Evolutionary conservation across 2,797 vertebrate genomes (phyloP), one percentile per base, ranked within the genome.

Genomic region (Macrochelys suwanniensis): DNA sequence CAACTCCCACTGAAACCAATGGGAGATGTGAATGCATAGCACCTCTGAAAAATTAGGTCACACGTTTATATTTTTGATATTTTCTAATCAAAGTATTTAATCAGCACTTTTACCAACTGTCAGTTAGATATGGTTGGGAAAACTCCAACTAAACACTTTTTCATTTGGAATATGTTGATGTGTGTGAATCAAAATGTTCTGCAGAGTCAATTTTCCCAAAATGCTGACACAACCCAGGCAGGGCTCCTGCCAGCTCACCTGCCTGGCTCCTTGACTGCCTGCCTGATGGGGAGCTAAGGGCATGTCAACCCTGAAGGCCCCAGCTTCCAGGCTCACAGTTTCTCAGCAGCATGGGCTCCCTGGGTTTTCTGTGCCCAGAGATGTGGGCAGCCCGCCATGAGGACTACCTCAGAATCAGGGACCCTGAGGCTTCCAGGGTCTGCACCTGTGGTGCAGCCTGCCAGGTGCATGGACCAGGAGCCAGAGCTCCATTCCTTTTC

Each of bases 41-140:
- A 87, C 84, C 85, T 96, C 95, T 92, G 77, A 92, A 94, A 97
- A 96, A 93, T 85, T 37, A 94, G 92, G 82, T 37, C 92, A 84
- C 82, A 31, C 85, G 65, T 92, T 96, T 93, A 95, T 93, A 57
- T 87, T n/a, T 94, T 71, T 85, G 77, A 89, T 87, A 28, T 95
- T 94, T 96, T 87, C 84, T 90, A 90, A 82, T 80, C 61, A 33
- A 90, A 85, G 82, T 51, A 96, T 47, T 83, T 87, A 54, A 88
- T 85, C 65, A 82, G 85, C 90, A 87, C 94, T 91, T 92, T 89
- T 84, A 89, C 9, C 49, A 53, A 15, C 80, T 85, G 90, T 80
- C 88, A 15, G 7, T 37, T 45, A 3, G n/a, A 19, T 10, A 77
- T 26, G 51, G 37, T 2, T 79, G 76, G 88, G 74, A 15, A 92